phyloP scores from a whole-genome alignment of 2,113 vertebrate genomes.

The Istiophorus platypterus region DNA sequence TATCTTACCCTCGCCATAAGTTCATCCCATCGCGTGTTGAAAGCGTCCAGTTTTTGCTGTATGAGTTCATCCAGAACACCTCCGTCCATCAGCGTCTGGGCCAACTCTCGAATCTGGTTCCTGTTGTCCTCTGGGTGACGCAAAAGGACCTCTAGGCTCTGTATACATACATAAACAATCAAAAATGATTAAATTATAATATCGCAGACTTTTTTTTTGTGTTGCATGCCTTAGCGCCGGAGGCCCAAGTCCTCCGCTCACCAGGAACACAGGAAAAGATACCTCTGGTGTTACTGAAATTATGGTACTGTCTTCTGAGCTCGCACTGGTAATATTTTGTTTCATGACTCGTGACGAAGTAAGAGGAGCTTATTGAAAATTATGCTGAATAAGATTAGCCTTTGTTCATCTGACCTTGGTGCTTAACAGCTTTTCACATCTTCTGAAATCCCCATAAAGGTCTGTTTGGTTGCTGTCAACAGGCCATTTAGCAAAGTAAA shows the following conservation, averaged over 20 bases:
- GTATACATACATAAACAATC: conserved; percentile 25
- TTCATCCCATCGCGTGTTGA: conserved; percentile 95
- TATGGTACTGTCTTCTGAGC: neutral
- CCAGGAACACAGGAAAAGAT: too few species aligned
- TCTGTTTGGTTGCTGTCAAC: conserved; percentile 1
- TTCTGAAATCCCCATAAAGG: conserved; percentile 6
- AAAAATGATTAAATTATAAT: neutral
- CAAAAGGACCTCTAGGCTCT: conserved; percentile 92
- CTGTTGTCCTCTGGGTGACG: conserved; percentile 96
- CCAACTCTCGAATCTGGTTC: conserved; percentile 94
- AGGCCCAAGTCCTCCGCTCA: neutral
- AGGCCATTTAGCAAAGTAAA: neutral
- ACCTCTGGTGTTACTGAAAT: too few species aligned
- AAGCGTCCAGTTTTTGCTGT: conserved; percentile 94
- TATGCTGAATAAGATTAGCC: conserved; percentile 10
- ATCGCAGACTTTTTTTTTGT: neutral
- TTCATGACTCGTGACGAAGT: conserved; percentile 14
- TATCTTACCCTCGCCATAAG: conserved; percentile 90
- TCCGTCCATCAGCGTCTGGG: conserved; percentile 97
- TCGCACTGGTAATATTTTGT: neutral
- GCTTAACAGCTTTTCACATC: conserved; percentile 22
- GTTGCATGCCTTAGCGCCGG: neutral
- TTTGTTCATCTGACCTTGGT: neutral
- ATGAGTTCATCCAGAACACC: conserved; percentile 97
- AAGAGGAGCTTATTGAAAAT: conserved; percentile 12